Conservation (phyloP, 2,113 vertebrate genomes). For the Dicerorhinus sumatrensis region DNA sequence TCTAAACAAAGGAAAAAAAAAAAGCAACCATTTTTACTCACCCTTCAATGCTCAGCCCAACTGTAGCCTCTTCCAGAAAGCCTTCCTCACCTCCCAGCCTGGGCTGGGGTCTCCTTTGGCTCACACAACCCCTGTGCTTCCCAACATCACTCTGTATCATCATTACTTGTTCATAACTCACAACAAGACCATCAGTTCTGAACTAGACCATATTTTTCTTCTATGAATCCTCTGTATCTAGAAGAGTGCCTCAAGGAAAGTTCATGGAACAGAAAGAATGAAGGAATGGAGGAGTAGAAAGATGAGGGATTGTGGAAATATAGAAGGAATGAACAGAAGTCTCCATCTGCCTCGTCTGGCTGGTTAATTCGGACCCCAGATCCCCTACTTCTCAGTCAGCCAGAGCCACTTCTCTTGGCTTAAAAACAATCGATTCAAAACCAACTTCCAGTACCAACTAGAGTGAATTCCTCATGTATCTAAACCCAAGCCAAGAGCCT, state of each 20-base stretch:
- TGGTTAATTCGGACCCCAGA: not conserved
- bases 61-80: not conserved
- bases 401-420: not conserved
- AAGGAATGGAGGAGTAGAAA: too few relatives aligned
- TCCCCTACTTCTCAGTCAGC: not conserved
- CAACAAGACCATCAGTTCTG: not conserved
- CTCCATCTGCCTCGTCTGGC: not conserved
- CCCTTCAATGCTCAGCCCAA: not conserved
- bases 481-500: not conserved
- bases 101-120: not conserved
- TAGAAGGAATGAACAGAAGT: not conserved
- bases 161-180: not conserved
- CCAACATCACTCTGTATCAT: accelerated
- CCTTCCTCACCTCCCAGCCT: not conserved
- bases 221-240: not conserved
- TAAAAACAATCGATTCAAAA: not conserved
- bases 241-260: not conserved
- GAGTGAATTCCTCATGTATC: not conserved
- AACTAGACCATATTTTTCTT: not conserved
- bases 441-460: too few relatives aligned
- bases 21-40: not conserved
- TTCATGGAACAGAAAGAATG: not conserved
- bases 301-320: not conserved
- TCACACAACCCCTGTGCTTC: not conserved
- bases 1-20: not conserved